Base-by-base conservation (phyloP, 1,140 invertebrate genomes). In the Cataglyphis hispanica region DNA sequence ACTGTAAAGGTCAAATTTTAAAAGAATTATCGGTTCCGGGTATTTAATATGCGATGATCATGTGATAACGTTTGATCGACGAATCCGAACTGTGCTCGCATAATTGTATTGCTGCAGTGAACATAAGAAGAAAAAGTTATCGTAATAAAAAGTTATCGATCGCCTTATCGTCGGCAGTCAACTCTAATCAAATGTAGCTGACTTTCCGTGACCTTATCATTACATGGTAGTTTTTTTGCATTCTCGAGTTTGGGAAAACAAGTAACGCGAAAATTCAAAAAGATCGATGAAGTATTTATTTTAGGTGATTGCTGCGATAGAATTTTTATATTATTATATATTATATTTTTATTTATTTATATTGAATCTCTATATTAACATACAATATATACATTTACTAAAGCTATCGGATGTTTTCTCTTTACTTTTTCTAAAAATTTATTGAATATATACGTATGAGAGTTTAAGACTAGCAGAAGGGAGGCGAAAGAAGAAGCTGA, bases 121-220 rank as follows among this genome's bases (percentile, higher is more conserved):
- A 13, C 31, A 22, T 77, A 66, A 46, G 4, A 50, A 50, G 7
- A 67, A 8, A 19, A 46, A 27, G 46, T n/a, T n/a, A n/a, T n/a
- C 22, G 31, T 22, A 56, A 83, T 72, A 83, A 60, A 43, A 43
- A n/a, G n/a, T 74, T 61, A 83, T 83, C 53, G 25, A 60, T 81
- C 19, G 50, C 25, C 22, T 69, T 60, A 72, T 81, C 66, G 19
- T 58, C 37, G n/a, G 6, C 78, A 81, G 78, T 81, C 61, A 25
- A 16, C 25, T 11, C 60, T 64, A 66, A 78, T 78, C 43, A 58
- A 72, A 67, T 60, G 43, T 69, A 1, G 3, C 31, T 5, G 16
- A 56, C 19, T 67, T 72, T 72, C 8, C 37, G 13, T 46, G 40
- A 3, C 27, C 53, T 43, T 25, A 37, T 16, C 22, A 19, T 53